These are phyloP conservation scores for Zosterops hypoxanthus DNA, from an alignment of 2,113 vertebrate genomes.

Conservation along the genomic window DNA sequence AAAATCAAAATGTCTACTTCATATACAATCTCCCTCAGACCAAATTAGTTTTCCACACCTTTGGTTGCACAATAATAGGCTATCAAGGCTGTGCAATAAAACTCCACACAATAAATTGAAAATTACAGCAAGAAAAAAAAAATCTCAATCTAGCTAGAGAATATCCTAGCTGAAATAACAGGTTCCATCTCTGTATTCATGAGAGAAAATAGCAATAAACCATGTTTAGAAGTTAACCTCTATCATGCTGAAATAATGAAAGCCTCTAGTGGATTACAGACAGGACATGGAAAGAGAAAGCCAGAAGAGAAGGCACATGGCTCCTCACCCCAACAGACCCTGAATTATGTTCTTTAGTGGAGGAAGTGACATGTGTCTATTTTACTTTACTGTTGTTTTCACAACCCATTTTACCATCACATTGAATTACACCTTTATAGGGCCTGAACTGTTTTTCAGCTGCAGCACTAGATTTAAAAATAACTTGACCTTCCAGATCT, in stretches of 20 bases:
- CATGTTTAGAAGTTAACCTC: neutral
- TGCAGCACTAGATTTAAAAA: neutral
- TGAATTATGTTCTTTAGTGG: neutral
- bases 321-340: neutral
- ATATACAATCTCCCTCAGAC: neutral
- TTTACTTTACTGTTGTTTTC: neutral
- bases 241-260: constrained; percentile 2
- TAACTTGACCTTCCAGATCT: neutral
- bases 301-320: neutral
- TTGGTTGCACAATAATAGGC: neutral
- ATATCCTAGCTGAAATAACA: neutral
- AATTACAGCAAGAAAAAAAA: neutral
- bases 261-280: neutral
- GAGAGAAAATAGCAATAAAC: neutral
- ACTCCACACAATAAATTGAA: neutral
- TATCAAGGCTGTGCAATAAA: neutral
- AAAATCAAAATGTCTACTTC: neutral
- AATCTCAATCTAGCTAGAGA: neutral
- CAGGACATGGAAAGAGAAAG: neutral
- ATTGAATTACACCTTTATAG: neutral
- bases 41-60: neutral
- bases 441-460: neutral
- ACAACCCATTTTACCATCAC: neutral
- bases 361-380: neutral
- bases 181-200: neutral